Conservation (phyloP, 1,140 invertebrate species). For the Zaprionus inermis region DNA sequence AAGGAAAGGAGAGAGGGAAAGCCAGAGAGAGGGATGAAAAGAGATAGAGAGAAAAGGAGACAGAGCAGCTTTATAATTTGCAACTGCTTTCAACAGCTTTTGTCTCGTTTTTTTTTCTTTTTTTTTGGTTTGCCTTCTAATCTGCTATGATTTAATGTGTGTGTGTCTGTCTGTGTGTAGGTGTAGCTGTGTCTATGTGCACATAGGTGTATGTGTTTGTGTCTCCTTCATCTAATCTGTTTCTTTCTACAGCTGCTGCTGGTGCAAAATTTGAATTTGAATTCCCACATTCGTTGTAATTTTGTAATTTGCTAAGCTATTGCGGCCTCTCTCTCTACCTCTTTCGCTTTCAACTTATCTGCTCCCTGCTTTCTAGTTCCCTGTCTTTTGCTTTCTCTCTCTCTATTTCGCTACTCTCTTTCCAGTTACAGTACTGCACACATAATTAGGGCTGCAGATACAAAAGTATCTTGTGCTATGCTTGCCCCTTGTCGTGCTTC, state of each 20-base stretch:
- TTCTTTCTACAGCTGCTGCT: constrained; percentile 16
- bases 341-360: background rate
- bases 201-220: background rate
- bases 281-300: constrained; percentile 36
- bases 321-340: constrained; percentile 3
- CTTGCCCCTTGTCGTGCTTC: background rate
- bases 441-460: constrained; percentile 35
- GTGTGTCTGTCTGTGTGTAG: background rate
- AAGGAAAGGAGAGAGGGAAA: background rate
- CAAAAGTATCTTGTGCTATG: constrained; percentile 16
- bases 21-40: background rate
- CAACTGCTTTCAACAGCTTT: constrained; percentile 47
- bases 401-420: background rate
- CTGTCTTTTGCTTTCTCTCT: background rate
- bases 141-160: background rate
- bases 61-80: constrained; percentile 51
- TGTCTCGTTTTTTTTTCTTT: constrained; percentile 7
- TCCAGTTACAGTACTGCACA: background rate
- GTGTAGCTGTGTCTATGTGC: background rate
- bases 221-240: constrained; percentile 16
- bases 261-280: constrained; percentile 26
- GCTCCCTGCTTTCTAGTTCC: background rate
- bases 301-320: constrained; percentile 40
- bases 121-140: constrained; percentile 1
- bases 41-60: background rate